Conservation (phyloP, 2,797 vertebrate genomes). For the Botia almorhae region DNA sequence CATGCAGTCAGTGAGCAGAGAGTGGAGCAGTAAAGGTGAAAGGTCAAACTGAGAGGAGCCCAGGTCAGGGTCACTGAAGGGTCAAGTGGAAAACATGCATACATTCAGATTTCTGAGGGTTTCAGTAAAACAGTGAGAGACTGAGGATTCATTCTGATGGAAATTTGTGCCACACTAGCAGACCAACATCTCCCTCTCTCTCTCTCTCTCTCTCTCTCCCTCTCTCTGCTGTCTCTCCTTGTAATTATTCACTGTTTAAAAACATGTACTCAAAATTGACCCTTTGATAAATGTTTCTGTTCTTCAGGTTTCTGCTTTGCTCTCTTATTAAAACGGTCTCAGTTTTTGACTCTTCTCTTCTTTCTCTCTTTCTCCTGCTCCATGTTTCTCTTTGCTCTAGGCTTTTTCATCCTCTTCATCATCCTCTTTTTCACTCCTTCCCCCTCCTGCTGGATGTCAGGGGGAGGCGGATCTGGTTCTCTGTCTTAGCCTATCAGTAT, state of each 20-base stretch:
- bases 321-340: too few relatives aligned
- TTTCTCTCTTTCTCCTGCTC: constrained; percentile 56
- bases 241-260: too few relatives aligned
- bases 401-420: constrained; percentile 90
- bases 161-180: not conserved
- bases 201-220: not conserved
- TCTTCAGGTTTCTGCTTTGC: too few relatives aligned
- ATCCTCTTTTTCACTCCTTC: constrained; percentile 96
- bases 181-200: not conserved
- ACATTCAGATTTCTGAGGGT: not conserved
- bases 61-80: constrained; percentile 10
- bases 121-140: not conserved
- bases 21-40: constrained; percentile 3
- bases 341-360: constrained; percentile 32
- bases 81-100: constrained; percentile 13
- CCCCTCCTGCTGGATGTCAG: constrained; percentile 88
- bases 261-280: too few relatives aligned
- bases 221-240: not conserved
- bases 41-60: constrained; percentile 29
- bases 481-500: constrained; percentile 96
- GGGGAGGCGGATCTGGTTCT: constrained; percentile 90
- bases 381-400: constrained; percentile 53
- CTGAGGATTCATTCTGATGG: not conserved
- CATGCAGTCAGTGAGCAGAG: not conserved
- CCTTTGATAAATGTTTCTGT: too few relatives aligned